Percentiles rank a stretch among this genome's conserved stretches.
phyloP scores from a whole-genome alignment of 2,113 vertebrate species.

The Leptobrachium ailaonicum region DNA sequence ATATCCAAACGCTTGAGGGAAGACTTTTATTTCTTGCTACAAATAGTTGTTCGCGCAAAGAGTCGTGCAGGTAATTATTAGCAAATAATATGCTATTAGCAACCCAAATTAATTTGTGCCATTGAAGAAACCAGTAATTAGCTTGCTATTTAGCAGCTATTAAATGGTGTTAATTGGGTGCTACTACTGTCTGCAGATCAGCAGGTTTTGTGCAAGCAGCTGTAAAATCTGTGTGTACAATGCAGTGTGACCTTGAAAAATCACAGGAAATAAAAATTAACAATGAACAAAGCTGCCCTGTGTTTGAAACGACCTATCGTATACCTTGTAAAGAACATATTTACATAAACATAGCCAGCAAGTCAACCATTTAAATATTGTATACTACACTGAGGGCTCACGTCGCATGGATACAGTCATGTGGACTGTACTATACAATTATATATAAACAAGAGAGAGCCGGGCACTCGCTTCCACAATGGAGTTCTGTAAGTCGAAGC shows the following conservation, averaged over 20 bases:
- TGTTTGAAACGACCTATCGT: no score
- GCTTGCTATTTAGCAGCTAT: constrained; percentile 39
- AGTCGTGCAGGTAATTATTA: constrained; percentile 24
- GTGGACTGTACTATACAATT: no score
- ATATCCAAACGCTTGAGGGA: neutral
- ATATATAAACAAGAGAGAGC: no score
- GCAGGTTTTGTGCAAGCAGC: constrained; percentile 36
- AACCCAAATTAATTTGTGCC: constrained; percentile 19
- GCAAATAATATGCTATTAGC: constrained; percentile 40
- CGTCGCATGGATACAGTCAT: no score
- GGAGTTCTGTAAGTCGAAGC: no score
- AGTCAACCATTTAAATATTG: no score
- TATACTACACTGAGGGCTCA: no score
- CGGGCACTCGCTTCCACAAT: no score
- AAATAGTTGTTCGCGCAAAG: constrained; percentile 13
- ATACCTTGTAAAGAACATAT: no score
- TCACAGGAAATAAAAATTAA: neutral
- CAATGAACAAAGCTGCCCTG: neutral
- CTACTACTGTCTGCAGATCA: constrained; percentile 18
- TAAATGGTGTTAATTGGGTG: constrained; percentile 42
- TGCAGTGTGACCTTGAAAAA: constrained; percentile 17
- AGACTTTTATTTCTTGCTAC: neutral
- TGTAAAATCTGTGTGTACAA: constrained; percentile 15
- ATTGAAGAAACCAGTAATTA: constrained; percentile 39
- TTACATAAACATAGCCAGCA: no score